These are phyloP conservation scores for Mormyrus lacerda DNA, from an alignment of 2,113 vertebrate species.

Conservation along the genomic window DNA sequence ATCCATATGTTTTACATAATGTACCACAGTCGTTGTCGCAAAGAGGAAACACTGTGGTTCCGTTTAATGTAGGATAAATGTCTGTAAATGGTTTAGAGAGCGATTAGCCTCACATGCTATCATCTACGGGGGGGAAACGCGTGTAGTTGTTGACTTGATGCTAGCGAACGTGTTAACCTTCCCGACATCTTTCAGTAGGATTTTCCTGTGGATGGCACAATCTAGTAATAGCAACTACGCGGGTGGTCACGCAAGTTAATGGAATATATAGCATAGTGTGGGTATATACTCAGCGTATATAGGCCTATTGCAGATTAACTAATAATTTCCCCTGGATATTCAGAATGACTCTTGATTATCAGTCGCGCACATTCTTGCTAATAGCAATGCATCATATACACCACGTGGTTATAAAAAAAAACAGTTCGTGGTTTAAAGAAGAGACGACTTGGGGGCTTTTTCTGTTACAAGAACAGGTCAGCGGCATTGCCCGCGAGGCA, in stretches of 20 bases:
- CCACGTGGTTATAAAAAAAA: neutral
- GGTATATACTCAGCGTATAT: neutral
- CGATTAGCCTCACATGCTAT: neutral
- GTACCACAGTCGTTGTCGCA: neutral
- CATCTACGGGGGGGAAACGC: neutral
- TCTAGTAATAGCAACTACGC: neutral
- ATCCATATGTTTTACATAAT: neutral
- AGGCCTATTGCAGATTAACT: neutral
- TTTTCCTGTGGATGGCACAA: neutral
- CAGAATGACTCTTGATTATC: neutral
- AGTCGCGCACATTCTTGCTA: neutral
- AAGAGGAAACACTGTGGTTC: neutral
- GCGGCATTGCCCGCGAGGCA: conserved; percentile 6
- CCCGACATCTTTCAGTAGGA: neutral
- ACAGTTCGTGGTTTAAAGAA: neutral
- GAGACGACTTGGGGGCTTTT: neutral
- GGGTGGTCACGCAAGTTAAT: neutral
- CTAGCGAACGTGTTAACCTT: neutral
- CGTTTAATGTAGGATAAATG: neutral
- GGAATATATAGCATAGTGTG: neutral
- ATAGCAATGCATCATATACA: neutral
- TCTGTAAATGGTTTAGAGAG: neutral
- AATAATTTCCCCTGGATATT: neutral
- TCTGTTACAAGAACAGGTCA: neutral
- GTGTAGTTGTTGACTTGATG: neutral